These are phyloP conservation scores for Trachemys scripta DNA, from an alignment of 2,113 vertebrate species.

Conservation along the genomic window DNA sequence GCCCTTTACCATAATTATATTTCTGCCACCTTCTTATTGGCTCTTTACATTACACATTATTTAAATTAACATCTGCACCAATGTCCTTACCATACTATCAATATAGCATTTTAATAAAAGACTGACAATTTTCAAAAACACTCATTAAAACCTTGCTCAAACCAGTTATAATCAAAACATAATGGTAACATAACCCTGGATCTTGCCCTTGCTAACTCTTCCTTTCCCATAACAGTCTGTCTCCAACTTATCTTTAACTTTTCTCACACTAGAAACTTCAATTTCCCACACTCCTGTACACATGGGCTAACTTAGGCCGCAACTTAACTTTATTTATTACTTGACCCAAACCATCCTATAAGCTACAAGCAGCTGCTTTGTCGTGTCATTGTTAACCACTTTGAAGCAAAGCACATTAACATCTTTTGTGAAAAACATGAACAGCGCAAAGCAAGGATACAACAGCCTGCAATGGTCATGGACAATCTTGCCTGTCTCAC, in stretches of 20 bases:
- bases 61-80: background rate
- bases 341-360: background rate
- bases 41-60: background rate
- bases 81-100: background rate
- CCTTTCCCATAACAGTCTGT: background rate
- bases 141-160: background rate
- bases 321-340: background rate
- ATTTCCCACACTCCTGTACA: background rate
- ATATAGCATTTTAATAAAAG: background rate
- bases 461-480: background rate
- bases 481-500: background rate
- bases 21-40: background rate
- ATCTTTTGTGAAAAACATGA: background rate
- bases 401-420: background rate
- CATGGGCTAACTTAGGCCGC: background rate
- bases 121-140: background rate
- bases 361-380: background rate
- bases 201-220: background rate
- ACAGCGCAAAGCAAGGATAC: too few species aligned
- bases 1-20: background rate
- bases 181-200: background rate
- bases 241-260: background rate
- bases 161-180: background rate
- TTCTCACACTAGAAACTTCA: background rate
- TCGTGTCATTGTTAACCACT: background rate